A percentile compares a stretch with the other conserved stretches of the same genome.
phyloP scores from a whole-genome alignment of 2,113 vertebrate species.

The Gnathonemus echidnorhynchus region DNA sequence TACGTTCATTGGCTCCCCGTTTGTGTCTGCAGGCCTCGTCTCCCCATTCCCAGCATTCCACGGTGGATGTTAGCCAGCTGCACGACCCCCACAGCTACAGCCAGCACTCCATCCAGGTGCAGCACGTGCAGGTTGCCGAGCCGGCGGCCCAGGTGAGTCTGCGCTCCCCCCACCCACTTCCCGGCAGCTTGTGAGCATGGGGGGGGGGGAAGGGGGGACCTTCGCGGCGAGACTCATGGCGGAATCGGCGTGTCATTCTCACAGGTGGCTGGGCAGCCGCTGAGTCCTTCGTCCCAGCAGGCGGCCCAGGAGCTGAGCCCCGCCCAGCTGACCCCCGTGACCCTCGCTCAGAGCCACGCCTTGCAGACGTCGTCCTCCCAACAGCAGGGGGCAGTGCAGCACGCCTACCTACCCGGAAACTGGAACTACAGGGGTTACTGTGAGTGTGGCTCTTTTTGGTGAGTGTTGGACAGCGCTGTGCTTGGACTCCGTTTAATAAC shows the following conservation, averaged over 20 bases:
- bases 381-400: conserved; percentile 76
- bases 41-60: conserved; percentile 86
- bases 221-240: not conserved
- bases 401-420: conserved; percentile 79
- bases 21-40: conserved; percentile 69
- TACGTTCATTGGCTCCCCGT: not conserved
- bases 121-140: conserved; percentile 91
- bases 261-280: conserved; percentile 73
- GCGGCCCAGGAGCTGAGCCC: conserved; percentile 78
- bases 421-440: conserved; percentile 92
- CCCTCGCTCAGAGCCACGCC: conserved; percentile 64
- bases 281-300: conserved; percentile 83
- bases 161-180: not conserved
- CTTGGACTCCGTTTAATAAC: not conserved
- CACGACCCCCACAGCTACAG: conserved; percentile 87
- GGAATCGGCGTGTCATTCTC: not conserved
- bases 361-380: conserved; percentile 62
- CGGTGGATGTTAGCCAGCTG: conserved; percentile 87
- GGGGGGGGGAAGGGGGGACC: not conserved
- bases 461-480: not conserved
- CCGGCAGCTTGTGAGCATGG: not conserved
- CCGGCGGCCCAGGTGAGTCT: conserved; percentile 70
- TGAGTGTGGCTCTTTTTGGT: conserved; percentile 52
- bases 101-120: conserved; percentile 94
- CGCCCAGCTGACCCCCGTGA: conserved; percentile 66